phyloP scores from a whole-genome alignment of 2,888 invertebrate species.

The Branchipolynoe longqiensis region DNA sequence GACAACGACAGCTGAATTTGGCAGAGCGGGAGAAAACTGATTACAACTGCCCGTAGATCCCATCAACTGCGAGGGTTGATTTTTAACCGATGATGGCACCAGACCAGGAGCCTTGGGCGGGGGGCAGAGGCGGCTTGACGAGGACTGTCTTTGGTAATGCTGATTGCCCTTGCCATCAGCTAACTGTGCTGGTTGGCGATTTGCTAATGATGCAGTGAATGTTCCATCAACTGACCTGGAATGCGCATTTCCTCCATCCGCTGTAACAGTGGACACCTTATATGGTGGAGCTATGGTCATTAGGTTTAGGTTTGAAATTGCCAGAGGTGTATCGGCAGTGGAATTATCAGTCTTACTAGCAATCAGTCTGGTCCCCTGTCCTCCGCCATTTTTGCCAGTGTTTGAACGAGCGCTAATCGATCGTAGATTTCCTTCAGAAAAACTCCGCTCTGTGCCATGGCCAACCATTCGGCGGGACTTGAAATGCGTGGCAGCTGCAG shows the following conservation, averaged over 20 bases:
- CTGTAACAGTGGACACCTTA: too few relatives aligned
- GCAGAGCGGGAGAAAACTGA: constrained; percentile 1
- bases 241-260: too few relatives aligned
- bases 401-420: background rate
- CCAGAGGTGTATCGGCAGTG: too few relatives aligned
- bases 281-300: too few relatives aligned
- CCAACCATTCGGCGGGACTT: background rate
- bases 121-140: background rate
- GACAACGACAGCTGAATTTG: too few relatives aligned
- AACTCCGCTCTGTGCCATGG: background rate
- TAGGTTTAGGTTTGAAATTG: too few relatives aligned
- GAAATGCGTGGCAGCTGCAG: background rate
- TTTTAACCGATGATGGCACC: background rate
- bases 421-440: background rate
- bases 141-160: too few relatives aligned
- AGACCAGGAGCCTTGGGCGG: background rate
- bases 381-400: background rate
- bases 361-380: too few relatives aligned
- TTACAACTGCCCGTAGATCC: constrained; percentile 4
- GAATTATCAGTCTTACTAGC: too few relatives aligned
- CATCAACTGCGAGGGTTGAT: background rate
- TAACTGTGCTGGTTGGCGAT: too few relatives aligned
- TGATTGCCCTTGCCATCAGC: too few relatives aligned
- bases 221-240: background rate
- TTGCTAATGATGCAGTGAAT: background rate